Evolutionary conservation across 2,797 vertebrate species (phyloP), one percentile per base, ranked within the genome.

Genomic region (Aphelocoma californica): DNA sequence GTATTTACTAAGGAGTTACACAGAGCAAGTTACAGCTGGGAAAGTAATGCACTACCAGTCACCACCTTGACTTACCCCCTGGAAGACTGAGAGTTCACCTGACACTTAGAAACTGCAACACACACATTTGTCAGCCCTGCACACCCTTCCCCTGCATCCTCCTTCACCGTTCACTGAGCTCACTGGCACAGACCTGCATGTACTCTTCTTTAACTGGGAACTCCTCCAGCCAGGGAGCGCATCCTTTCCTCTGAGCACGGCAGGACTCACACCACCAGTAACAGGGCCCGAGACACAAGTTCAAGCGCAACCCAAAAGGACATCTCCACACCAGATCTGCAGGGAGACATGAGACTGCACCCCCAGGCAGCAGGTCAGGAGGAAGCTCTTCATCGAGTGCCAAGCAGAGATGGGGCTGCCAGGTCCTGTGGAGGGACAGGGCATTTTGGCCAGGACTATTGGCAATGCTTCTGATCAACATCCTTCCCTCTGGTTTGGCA

Each of bases 31-130:
- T 93, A 70, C 93, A 96, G 96, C 92, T 93, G 94, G 95, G 83
- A 95, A 95, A 73, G 96, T 58, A 81, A 95, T 0, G 83, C 94
- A 14, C 94, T 80, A 80, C 51, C 74, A 94, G 78, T 81, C 93
- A 97, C 86, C 90, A 95, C 92, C 95, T 96, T 95, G 78, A 34
- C 12, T 77, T 84, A 66, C 40, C 90, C 88, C 95, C 86, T 56
- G 81, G 78, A 67, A 88, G 71, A 36, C 90, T 21, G 11, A 62
- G 48, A 90, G 87, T 28, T 64, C 50, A 94, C 83, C 78, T 88
- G 56, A 88, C 58, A 17, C 85, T 83, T 38, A 24, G 17, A 78
- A 94, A 83, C 64, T 40, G 72, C 61, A 74, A 40, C 26, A 26
- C 31, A 10, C 6, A 24, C 23, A 11, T 34, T 78, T 75, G 84